Conservation (phyloP, 2,797 vertebrate genomes). For the Cyprinella venusta region DNA sequence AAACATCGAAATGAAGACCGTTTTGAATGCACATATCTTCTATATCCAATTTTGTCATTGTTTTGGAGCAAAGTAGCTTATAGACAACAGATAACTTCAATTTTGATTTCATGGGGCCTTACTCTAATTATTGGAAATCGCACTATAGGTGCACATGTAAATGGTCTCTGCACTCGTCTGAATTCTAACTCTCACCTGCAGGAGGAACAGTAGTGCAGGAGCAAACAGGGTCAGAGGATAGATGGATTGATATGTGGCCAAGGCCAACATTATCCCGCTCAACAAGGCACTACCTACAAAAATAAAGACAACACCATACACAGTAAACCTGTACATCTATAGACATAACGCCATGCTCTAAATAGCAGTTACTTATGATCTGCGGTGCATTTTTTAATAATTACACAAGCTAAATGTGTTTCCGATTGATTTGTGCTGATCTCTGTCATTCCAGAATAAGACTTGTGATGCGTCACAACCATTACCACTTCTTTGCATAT, state of each 20-base stretch:
- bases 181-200: constrained; percentile 80
- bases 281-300: constrained; percentile 84
- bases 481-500: neutral
- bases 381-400: neutral
- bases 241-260: constrained; percentile 95
- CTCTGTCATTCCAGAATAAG: neutral
- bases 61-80: too few relatives aligned
- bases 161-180: neutral
- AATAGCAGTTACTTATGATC: neutral
- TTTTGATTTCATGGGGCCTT: neutral
- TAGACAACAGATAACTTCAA: too few relatives aligned
- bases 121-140: neutral
- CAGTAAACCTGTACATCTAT: neutral
- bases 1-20: neutral
- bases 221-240: constrained; percentile 92
- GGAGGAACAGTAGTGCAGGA: constrained; percentile 89
- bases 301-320: neutral
- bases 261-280: constrained; percentile 91
- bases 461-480: neutral
- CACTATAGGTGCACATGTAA: neutral
- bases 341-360: neutral
- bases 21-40: too few relatives aligned
- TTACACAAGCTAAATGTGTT: neutral
- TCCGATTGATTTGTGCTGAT: neutral
- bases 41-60: too few relatives aligned